Percentiles rank a stretch among this genome's conserved stretches.
phyloP scores from a whole-genome alignment of 1,140 invertebrate genomes.

The Ceratina australensis region DNA sequence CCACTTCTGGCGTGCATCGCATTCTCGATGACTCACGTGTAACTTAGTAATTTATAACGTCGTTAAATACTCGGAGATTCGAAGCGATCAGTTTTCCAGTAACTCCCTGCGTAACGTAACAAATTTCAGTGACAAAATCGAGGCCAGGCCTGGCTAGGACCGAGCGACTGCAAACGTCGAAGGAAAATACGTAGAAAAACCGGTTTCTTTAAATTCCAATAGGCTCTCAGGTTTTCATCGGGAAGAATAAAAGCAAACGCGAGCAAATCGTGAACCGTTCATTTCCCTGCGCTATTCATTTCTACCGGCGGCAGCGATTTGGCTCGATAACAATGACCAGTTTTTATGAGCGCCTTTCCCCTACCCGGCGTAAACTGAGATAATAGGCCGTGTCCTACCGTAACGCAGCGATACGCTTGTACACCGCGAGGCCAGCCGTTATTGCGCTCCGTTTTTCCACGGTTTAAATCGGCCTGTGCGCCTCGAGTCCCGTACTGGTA shows the following conservation, averaged over 20 bases:
- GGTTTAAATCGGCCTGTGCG: slow-evolving; percentile 13
- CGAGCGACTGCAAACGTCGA: too few relatives aligned
- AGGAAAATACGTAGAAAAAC: too few relatives aligned
- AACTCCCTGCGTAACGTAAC: too few relatives aligned
- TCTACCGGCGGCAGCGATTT: neutral
- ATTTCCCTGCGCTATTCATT: neutral
- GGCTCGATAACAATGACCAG: slow-evolving; percentile 1
- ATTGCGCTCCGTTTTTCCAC: slow-evolving; percentile 25
- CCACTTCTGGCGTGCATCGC: slow-evolving; percentile 24
- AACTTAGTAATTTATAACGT: slow-evolving; percentile 67
- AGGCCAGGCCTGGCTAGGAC: too few relatives aligned
- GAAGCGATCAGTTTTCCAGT: neutral
- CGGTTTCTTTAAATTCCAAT: neutral
- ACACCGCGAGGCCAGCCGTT: neutral
- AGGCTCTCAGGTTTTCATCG: neutral
- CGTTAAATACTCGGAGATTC: slow-evolving; percentile 41
- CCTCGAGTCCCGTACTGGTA: neutral
- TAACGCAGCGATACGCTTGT: neutral
- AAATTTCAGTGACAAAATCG: too few relatives aligned
- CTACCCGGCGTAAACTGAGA: slow-evolving; percentile 22
- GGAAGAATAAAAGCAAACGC: neutral
- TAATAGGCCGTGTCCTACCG: slow-evolving; percentile 36
- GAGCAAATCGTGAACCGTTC: slow-evolving; percentile 1
- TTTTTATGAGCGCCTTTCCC: slow-evolving; percentile 29
- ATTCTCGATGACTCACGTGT: slow-evolving; percentile 42